These are phyloP conservation scores for Phasia obesa DNA, from an alignment of 2,888 invertebrate species.

Conservation along the genomic window DNA sequence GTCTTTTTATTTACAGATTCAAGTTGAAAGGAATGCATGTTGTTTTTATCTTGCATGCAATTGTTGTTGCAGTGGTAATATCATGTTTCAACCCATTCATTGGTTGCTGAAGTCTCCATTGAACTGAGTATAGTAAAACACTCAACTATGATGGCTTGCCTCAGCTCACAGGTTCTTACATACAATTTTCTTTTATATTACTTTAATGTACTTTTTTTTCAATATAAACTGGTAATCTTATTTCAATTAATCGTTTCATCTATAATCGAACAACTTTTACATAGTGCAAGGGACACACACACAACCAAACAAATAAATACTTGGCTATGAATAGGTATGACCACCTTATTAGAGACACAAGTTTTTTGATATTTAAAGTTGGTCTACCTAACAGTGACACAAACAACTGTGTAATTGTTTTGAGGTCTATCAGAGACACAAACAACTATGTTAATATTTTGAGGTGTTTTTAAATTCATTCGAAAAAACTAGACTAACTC, in stretches of 20 bases:
- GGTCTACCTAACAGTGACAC: too few species aligned
- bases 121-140: neutral
- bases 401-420: too few species aligned
- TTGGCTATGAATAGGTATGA: too few species aligned
- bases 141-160: slow-evolving; percentile 3
- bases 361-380: too few species aligned
- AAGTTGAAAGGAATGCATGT: neutral
- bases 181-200: neutral
- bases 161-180: slow-evolving; percentile 1
- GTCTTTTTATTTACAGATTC: neutral
- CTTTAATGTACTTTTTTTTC: neutral
- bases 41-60: neutral
- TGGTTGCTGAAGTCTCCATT: neutral
- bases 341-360: too few species aligned
- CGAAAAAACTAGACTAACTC: too few species aligned
- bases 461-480: too few species aligned
- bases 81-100: slow-evolving; percentile 50
- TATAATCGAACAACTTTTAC: slow-evolving; percentile 1
- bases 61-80: slow-evolving; percentile 38
- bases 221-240: neutral
- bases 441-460: too few species aligned
- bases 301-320: too few species aligned
- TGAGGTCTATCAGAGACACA: too few species aligned
- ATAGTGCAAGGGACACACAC: neutral
- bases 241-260: neutral